These are phyloP conservation scores for Trichomalopsis sarcophagae DNA, from an alignment of 1,140 invertebrate genomes.

Conservation along the genomic window DNA sequence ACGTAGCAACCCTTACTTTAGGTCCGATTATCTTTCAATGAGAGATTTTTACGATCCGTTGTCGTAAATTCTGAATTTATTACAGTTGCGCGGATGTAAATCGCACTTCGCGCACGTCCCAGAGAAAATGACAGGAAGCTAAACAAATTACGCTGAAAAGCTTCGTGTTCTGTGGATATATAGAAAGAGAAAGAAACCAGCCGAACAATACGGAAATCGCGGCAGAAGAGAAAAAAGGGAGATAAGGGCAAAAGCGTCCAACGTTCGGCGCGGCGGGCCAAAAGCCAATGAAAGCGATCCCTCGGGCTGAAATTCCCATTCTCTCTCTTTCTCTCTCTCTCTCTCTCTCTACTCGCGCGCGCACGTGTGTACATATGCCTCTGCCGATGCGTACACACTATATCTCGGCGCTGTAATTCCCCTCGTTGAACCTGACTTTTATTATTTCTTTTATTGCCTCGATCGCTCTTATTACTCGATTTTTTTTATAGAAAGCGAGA, in stretches of 20 bases:
- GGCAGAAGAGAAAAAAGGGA: neutral
- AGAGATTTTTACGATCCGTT: neutral
- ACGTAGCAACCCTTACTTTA: neutral
- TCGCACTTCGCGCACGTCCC: neutral
- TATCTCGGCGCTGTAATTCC: slow-evolving; percentile 42
- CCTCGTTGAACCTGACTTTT: slow-evolving; percentile 41
- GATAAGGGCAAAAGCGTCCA: neutral
- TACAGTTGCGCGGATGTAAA: too few species aligned
- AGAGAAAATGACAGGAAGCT: neutral
- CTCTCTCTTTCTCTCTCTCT: slow-evolving; percentile 21
- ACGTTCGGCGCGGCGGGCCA: slow-evolving; percentile 47
- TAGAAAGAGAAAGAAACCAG: neutral
- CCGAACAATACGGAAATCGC: slow-evolving; percentile 11
- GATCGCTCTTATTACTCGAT: slow-evolving; percentile 37
- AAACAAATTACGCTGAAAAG: neutral
- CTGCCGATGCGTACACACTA: slow-evolving; percentile 3
- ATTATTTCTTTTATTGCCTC: slow-evolving; percentile 46
- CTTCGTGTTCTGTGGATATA: neutral
- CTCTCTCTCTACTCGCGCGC: slow-evolving; percentile 12
- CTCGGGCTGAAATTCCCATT: slow-evolving; percentile 30
- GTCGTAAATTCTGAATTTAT: too few species aligned
- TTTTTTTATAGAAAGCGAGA: slow-evolving; percentile 9
- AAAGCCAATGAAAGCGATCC: slow-evolving; percentile 61
- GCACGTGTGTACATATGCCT: slow-evolving; percentile 17
- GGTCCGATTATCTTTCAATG: slow-evolving; percentile 35